These are phyloP conservation scores for Ceuthmochares aereus DNA, from an alignment of 2,113 vertebrate species.

Conservation along the genomic window DNA sequence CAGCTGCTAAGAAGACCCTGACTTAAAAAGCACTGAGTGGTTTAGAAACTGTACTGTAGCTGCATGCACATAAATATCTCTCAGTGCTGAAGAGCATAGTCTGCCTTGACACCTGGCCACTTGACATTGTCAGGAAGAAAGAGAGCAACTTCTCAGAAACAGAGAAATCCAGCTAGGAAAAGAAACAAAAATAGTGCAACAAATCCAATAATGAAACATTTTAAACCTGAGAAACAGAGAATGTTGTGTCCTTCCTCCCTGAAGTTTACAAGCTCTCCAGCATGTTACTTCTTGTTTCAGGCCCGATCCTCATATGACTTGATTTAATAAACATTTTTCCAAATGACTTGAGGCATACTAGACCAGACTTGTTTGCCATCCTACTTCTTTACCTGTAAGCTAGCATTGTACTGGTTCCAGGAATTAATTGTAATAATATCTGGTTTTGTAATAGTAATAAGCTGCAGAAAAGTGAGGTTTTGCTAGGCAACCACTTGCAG, in stretches of 20 bases:
- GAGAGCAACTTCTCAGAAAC: neutral
- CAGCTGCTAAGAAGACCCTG: neutral
- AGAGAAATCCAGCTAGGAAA: neutral
- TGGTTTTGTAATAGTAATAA: neutral
- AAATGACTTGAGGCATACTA: neutral
- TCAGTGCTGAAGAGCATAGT: fast-evolving
- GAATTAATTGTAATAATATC: neutral
- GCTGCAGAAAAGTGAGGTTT: neutral
- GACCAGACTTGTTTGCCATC: neutral
- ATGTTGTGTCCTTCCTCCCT: neutral
- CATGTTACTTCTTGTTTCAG: neutral
- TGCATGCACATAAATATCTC: neutral
- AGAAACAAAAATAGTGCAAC: neutral
- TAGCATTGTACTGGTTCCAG: neutral
- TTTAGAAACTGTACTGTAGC: fast-evolving
- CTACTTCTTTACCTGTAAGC: neutral
- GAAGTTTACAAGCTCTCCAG: neutral
- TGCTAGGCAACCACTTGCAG: neutral
- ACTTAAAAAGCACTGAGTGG: neutral
- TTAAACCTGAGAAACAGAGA: neutral
- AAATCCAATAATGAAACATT: neutral
- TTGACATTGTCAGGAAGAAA: neutral
- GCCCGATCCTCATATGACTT: neutral
- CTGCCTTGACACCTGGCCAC: neutral
- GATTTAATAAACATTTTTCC: neutral